Evolutionary conservation across 2,113 vertebrate species (phyloP).

Genomic region (Dipodomys stephensi): DNA sequence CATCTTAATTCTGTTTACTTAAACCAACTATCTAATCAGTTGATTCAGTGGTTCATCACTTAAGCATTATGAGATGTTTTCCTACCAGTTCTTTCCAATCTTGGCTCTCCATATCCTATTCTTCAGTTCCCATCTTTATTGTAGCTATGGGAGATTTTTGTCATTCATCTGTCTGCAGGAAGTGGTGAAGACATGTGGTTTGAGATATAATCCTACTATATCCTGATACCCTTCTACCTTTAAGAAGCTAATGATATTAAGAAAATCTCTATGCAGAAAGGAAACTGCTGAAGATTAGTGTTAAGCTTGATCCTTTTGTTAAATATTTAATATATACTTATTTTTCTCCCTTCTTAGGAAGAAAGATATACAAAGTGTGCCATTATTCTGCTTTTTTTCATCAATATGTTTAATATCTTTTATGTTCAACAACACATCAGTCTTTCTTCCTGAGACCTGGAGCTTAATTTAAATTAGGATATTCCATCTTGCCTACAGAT

Average conservation of each 20-base stretch:
- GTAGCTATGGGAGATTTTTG: not conserved
- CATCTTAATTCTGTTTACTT: not conserved
- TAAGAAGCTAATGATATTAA: not conserved
- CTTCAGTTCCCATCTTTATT: not conserved
- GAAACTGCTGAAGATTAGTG: not conserved
- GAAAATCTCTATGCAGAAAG: slow-evolving; percentile 5
- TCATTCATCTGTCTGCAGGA: not conserved
- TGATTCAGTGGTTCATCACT: not conserved
- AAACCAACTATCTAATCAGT: not conserved
- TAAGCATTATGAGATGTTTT: not conserved
- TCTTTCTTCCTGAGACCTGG: not conserved
- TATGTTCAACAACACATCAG: no score
- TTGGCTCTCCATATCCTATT: not conserved
- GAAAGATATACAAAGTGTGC: not conserved
- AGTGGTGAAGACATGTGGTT: not conserved
- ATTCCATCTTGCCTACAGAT: not conserved
- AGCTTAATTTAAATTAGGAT: slow-evolving; percentile 4
- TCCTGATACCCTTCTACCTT: not conserved
- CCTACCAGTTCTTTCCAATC: not conserved
- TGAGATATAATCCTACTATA: not conserved
- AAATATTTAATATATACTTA: slow-evolving; percentile 22
- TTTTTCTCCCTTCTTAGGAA: not conserved
- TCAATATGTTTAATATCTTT: no score
- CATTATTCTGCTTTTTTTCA: not conserved
- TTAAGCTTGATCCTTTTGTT: not conserved